A percentile compares a stretch with the other conserved stretches of the same genome.
Conservation (phyloP, 2,888 invertebrate genomes). For the Chymomyza amoena region DNA sequence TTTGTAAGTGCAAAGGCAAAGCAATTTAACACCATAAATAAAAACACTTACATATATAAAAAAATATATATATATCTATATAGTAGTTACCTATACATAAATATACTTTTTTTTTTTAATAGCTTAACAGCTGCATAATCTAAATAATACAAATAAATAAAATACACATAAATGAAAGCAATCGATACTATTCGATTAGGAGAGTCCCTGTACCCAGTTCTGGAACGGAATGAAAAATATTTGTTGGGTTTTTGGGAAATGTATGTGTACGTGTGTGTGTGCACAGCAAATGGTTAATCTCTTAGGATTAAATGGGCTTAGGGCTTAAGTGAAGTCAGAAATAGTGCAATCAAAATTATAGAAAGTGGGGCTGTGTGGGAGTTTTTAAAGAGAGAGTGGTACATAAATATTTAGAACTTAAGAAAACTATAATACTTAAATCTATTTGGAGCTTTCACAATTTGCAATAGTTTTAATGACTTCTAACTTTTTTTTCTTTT, state of each 20-base stretch:
- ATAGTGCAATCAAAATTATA: background rate
- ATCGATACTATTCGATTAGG: background rate
- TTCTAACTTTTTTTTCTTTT: too few species aligned
- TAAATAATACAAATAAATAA: slow-evolving; percentile 7
- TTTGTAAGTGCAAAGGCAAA: background rate
- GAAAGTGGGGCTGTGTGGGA: background rate
- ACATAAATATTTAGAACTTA: too few species aligned
- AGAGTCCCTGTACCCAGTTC: background rate
- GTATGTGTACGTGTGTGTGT: background rate
- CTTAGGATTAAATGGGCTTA: background rate
- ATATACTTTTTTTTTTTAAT: slow-evolving; percentile 20
- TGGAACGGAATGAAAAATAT: background rate
- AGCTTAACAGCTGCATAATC: background rate
- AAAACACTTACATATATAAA: slow-evolving; percentile 1
- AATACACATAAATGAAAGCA: background rate
- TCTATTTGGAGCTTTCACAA: too few species aligned
- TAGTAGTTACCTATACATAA: background rate
- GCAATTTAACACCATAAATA: slow-evolving; percentile 20
- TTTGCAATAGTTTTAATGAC: too few species aligned
- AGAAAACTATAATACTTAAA: too few species aligned
- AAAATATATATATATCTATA: slow-evolving; percentile 42
- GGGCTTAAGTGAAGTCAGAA: background rate
- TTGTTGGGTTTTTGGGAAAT: background rate
- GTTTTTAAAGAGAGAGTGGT: background rate
- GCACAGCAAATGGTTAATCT: background rate